phyloP scores from a whole-genome alignment of 2,797 vertebrate genomes.

The Enoplosus armatus region DNA sequence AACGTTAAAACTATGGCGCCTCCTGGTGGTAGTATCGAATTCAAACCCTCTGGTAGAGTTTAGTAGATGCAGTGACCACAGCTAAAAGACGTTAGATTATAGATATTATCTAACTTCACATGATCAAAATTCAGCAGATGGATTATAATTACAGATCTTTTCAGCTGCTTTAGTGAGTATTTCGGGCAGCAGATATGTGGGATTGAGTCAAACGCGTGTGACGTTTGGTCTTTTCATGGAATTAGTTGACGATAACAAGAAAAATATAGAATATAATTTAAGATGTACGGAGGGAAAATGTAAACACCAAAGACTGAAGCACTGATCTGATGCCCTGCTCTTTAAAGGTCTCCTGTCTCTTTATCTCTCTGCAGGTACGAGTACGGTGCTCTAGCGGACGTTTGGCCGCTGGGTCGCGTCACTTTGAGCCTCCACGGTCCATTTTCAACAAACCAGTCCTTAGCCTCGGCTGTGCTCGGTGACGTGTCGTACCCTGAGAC shows the following conservation, averaged over 20 bases:
- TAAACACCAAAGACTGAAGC: too few species aligned
- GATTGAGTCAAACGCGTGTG: neutral
- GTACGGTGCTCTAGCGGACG: constrained; percentile 33
- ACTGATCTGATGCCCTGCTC: too few species aligned
- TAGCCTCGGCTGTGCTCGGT: constrained; percentile 47
- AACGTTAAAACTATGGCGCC: neutral
- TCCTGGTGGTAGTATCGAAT: neutral
- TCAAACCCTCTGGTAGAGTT: too few species aligned
- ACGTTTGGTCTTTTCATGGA: too few species aligned
- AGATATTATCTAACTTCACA: too few species aligned
- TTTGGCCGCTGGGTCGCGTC: constrained; percentile 70
- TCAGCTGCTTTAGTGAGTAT: neutral
- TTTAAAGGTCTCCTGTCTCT: neutral
- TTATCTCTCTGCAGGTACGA: constrained; percentile 61
- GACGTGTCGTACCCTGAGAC: constrained; percentile 72
- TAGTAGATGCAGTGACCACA: too few species aligned
- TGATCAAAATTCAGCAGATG: too few species aligned
- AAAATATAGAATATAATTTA: too few species aligned
- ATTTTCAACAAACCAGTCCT: neutral
- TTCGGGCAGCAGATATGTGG: neutral
- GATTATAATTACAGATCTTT: too few species aligned
- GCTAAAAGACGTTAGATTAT: too few species aligned
- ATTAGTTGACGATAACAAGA: too few species aligned
- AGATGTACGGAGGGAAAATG: too few species aligned
- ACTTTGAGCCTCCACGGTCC: constrained; percentile 52